These are phyloP conservation scores for Phalera bucephala DNA, from an alignment of 2,888 invertebrate species.

Conservation along the genomic window DNA sequence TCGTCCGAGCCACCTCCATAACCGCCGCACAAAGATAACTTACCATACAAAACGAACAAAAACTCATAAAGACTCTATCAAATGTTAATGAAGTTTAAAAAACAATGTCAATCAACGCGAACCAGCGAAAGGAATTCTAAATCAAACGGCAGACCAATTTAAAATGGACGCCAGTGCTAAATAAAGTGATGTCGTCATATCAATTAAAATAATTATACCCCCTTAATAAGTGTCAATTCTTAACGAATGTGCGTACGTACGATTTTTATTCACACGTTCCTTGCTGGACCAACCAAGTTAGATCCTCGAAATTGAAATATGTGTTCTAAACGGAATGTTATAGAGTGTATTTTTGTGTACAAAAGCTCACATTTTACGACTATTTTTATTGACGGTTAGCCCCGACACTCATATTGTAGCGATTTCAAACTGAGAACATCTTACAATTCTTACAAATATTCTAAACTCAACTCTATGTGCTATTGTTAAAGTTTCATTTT, in stretches of 20 bases:
- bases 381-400: slow-evolving; percentile 81
- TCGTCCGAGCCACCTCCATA: not conserved
- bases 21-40: not conserved
- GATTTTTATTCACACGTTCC: slow-evolving; percentile 81
- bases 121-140: slow-evolving; percentile 61
- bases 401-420: slow-evolving; percentile 71
- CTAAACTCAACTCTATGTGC: slow-evolving; percentile 43
- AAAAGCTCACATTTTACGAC: slow-evolving; percentile 61
- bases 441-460: slow-evolving; percentile 34
- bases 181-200: slow-evolving; percentile 79
- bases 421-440: slow-evolving; percentile 60
- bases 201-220: slow-evolving; percentile 82
- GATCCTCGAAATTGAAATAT: slow-evolving; percentile 5
- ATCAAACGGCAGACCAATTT: slow-evolving; percentile 65
- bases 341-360: slow-evolving; percentile 40
- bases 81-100: no score
- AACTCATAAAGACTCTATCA: no score
- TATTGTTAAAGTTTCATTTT: slow-evolving; percentile 35
- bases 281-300: slow-evolving; percentile 50
- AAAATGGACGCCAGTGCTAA: slow-evolving; percentile 64
- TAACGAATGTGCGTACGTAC: slow-evolving; percentile 82
- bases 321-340: slow-evolving; percentile 6
- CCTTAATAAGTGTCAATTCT: slow-evolving; percentile 82
- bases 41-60: not conserved
- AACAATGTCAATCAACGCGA: slow-evolving; percentile 37